Evolutionary conservation across 2,797 vertebrate species (phyloP).

Genomic region (Orestias chungarensis): DNA sequence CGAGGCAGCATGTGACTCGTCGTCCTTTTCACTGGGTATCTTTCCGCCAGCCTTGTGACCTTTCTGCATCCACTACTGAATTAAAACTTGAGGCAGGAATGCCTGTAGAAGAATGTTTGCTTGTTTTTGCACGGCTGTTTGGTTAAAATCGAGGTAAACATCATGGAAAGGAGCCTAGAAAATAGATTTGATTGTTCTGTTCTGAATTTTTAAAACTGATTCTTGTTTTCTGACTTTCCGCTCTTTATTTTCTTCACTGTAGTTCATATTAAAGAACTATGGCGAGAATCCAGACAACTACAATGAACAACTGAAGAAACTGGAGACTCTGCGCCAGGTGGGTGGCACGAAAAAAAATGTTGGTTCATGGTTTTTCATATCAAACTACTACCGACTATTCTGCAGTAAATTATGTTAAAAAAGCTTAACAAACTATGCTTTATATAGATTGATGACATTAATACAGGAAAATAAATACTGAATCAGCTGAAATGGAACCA

Average conservation of each 20-base stretch:
- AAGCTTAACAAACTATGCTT: not conserved
- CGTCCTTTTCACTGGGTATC: conserved; percentile 18
- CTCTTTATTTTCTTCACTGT: conserved; percentile 4
- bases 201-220: too few relatives aligned
- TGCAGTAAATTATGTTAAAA: not conserved
- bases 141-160: conserved; percentile 21
- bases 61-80: conserved; percentile 10
- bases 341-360: conserved; percentile 23
- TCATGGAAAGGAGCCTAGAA: conserved; percentile 21
- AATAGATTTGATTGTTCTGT: too few relatives aligned
- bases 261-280: conserved; percentile 97
- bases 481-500: not conserved
- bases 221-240: not conserved
- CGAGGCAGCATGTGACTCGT: not conserved
- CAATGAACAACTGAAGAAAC: conserved; percentile 95
- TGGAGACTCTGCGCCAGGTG: conserved; percentile 93
- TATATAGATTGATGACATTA: not conserved
- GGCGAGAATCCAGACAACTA: conserved; percentile 96
- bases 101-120: not conserved
- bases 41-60: conserved; percentile 12
- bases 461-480: not conserved
- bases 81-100: conserved; percentile 5
- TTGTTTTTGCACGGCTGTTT: conserved; percentile 15
- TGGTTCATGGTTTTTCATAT: not conserved
- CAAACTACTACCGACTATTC: not conserved